Evolutionary conservation across 1,140 invertebrate species (phyloP), one percentile per base, ranked within the genome.

Genomic region (Melipona quadrifasciata): DNA sequence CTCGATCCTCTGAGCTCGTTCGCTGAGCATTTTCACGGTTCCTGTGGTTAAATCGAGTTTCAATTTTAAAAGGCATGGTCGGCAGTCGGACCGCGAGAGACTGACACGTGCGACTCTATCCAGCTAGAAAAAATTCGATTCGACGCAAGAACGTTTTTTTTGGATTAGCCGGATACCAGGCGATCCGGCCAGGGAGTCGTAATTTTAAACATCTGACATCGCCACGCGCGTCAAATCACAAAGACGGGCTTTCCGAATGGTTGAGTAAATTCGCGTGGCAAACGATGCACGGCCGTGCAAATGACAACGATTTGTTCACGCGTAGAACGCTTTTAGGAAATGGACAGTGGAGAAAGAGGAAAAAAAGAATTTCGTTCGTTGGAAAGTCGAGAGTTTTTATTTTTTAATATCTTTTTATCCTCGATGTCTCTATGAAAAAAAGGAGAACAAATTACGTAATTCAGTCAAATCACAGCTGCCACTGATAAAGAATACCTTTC

Each of bases 101-200:
- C 34, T 34, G 78, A 57, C 88, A 90, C 88, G 89, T 90, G 89
- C 76, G 39, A 68, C 70, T 57, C 80, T 82, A 87, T 39, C 72
- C 55, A 82, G 68, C 77, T 80, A 90, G 89, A 89, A 90, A 53
- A 71, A 79, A 90, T 90, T 72, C 80, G 86, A 89, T 90, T 89
- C 84, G 87, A 81, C 16, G 80, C 88, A 82, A 86, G n/a, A 75
- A 82, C 68, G 84, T 89, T 89, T 86, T n/a, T 75, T 78, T 70
- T 55, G 74, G 39, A 57, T 75, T 79, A 72, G 84, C 65, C 24
- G n/a, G 67, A 73, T 80, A 80, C 24, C 65, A 51, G 39, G 27
- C 58, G 34, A 80, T n/a, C 51, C 17, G 19, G 55, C 11, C 55
- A 34, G 64, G 12, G 34, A 34, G 39, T 31, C 57, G 86, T 71